Base-by-base conservation (phyloP, 2,888 invertebrate species). In the Cheilosia soror region DNA sequence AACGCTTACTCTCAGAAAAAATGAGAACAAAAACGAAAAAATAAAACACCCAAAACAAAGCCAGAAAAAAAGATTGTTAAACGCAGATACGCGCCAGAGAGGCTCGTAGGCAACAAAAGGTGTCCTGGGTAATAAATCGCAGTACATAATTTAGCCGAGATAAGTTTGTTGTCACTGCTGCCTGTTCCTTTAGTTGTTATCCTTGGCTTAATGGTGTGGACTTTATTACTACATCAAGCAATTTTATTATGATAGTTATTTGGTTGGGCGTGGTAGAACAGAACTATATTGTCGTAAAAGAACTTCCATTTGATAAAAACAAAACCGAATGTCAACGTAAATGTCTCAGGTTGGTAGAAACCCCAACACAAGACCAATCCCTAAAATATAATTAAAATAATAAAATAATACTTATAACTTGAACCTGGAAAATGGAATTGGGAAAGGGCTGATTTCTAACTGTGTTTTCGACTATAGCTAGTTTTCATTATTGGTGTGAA, bases 151-250 rank as follows among this genome's bases (percentile, higher is more conserved):
- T 78, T 78, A 71, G 37, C 51, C 37, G 55, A 78, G 78, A 78
- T 78, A 78, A 55, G 69, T 78, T 78, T 62, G 69, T 62, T 78
- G 78, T 78, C 78, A 71, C 47, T 71, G 69, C 49, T 58, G 66
- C 58, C 20, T 27, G 47, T 33, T 55, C 20, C 51, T 65, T 33
- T 58, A 57, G 63, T 78, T 71, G 66, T 78, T 82, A 63, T 77
- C 65, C 51, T 73, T 72, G 62, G 72, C 68, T 62, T 83, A 83
- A 83, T 83, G 83, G 78, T 55, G 68, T 73, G 78, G 68, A 78
- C 73, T 83, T 83, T 83, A 83, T 83, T 72, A 63, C 78, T 57
- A 63, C 69, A 78, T 78, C 31, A 78, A 69, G 78, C 69, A 20
- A 63, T 57, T 55, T 49, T 44, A 42, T 69, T 77, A 63, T 63